Percentiles rank a stretch among this genome's conserved stretches.
phyloP scores from a whole-genome alignment of 2,888 invertebrate species.

The Mythimna lalbum region DNA sequence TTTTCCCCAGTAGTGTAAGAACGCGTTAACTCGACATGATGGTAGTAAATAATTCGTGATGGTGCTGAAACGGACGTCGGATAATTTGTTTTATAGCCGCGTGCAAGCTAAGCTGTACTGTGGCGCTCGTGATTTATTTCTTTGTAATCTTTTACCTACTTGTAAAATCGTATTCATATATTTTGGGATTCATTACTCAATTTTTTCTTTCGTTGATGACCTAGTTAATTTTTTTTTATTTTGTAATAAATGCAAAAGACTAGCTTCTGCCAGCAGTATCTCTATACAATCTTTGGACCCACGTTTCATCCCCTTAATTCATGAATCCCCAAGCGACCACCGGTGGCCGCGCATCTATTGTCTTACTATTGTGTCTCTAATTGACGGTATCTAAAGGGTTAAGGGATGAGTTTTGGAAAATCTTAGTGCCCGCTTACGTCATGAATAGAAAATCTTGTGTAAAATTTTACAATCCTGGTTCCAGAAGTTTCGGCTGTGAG shows the following conservation, averaged over 20 bases:
- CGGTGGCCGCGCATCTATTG: no score
- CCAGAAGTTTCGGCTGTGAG: no score
- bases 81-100: slow-evolving; percentile 45
- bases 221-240: slow-evolving; percentile 12
- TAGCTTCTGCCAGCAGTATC: no score
- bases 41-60: slow-evolving; percentile 43
- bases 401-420: no score
- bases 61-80: slow-evolving; percentile 42
- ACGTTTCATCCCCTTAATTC: no score
- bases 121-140: slow-evolving; percentile 38
- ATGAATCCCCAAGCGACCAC: no score
- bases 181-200: slow-evolving; percentile 43
- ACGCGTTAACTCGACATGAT: slow-evolving; percentile 16
- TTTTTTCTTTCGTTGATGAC: slow-evolving; percentile 25
- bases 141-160: neutral
- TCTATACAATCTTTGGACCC: no score
- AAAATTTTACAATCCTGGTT: no score
- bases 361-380: no score
- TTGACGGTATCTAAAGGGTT: no score
- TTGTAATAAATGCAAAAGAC: neutral
- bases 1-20: slow-evolving; percentile 7
- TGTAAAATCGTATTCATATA: slow-evolving; percentile 5
- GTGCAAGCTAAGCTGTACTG: slow-evolving; percentile 23
- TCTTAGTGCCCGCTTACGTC: no score
- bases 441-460: no score